A percentile compares a stretch with the other conserved stretches of the same genome.
Conservation (phyloP, 1,140 invertebrate genomes). For the Panagrolaimus sp. region DNA sequence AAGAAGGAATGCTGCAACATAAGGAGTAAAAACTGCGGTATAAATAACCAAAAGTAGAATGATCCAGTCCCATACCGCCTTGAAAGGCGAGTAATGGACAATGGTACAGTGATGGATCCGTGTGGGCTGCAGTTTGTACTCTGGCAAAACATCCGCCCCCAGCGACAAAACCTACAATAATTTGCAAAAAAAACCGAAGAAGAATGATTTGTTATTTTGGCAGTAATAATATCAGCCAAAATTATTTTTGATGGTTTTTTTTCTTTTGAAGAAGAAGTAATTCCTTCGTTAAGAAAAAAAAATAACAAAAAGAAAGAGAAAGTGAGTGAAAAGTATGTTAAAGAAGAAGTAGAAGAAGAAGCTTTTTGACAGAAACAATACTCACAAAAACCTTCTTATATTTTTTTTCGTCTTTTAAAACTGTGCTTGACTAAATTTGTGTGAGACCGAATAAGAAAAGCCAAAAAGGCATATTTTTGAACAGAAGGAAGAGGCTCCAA, state of each 20-base stretch:
- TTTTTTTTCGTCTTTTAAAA: background rate
- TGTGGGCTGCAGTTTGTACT: conserved; percentile 83
- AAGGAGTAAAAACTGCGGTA: conserved; percentile 97
- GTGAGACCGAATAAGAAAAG: conserved; percentile 15
- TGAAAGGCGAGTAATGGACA: conserved; percentile 96
- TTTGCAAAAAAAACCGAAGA: conserved; percentile 24
- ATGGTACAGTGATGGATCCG: conserved; percentile 87
- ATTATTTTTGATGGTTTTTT: background rate
- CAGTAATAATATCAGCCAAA: background rate
- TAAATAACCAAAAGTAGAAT: conserved; percentile 94
- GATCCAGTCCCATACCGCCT: conserved; percentile 98
- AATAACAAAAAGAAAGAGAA: conserved; percentile 14
- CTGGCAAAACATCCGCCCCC: conserved; percentile 83
- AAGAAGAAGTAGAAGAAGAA: conserved; percentile 20
- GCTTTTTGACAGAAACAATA: conserved; percentile 13
- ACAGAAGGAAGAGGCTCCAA: background rate
- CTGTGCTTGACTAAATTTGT: conserved; percentile 18
- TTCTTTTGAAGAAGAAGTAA: conserved; percentile 24
- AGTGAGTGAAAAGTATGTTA: background rate
- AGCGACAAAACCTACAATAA: conserved; percentile 76
- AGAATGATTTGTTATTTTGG: conserved; percentile 17
- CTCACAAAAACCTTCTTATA: background rate
- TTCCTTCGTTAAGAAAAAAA: conserved; percentile 1
- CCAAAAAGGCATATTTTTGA: conserved; percentile 11
- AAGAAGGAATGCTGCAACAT: conserved; percentile 92